Evolutionary conservation across 2,113 vertebrate species (phyloP), one percentile per base, ranked within the genome.

Genomic region (Ondatra zibethicus): DNA sequence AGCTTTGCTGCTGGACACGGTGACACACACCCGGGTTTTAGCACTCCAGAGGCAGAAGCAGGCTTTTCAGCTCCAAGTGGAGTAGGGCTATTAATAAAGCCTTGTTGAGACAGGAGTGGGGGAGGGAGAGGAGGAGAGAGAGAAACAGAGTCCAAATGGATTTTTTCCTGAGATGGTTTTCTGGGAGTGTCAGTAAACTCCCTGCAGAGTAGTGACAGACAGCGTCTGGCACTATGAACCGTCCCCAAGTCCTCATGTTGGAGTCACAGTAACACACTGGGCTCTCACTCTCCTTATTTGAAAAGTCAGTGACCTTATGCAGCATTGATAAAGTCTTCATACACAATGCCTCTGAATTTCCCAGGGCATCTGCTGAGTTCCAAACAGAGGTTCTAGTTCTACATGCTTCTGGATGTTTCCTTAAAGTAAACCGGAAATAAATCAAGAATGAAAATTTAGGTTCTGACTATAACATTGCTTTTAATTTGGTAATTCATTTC

Each of bases 401-500:
- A 47, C 17, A 39, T 2, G 8, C 27, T 85, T 85, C 52, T 89
- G 75, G 19, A 47, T 78, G 21, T 89, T 94, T 75, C 39, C 52
- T 94, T 90, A 23, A 52, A 87, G 47, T 55, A 93, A 42, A 92
- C 87, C 45, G 10, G 29, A 89, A 96, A 19, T 29, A 73, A 91
- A 75, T 50, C 73, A 86, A 89, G 42, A 94, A 33, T 94, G 80
- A 10, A 87, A 78, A 90, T 82, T 52, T 92, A 58, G 29, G 36
- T 73, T 85, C 90, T 89, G 33, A 72, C 55, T 80, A 9, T 89
- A 84, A 96, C 91, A 84, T 88, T 33, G 29, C 42, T 92, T 89
- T 61, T 92, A 81, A 84, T 88, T 82, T 94, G 50, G 33, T 73
- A 93, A 55, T 63, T 94, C 45, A 58, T 55, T 63, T 96, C 68